Percentiles rank a stretch among this genome's conserved stretches.
These are phyloP conservation scores for Scaptomyza hsui DNA, from an alignment of 1,140 invertebrate species.

Conservation along the genomic window DNA sequence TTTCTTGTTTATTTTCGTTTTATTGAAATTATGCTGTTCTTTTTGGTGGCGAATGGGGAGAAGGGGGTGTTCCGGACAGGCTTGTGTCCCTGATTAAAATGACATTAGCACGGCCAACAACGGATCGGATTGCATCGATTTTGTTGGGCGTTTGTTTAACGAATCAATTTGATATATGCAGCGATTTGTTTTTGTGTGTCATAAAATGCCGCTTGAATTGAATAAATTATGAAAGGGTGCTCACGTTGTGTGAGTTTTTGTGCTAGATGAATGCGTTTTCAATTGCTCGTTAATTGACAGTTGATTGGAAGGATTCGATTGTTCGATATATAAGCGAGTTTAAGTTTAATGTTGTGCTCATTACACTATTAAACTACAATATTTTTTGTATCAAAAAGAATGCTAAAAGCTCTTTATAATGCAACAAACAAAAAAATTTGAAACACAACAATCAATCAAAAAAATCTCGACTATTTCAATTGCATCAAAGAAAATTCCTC, in stretches of 20 bases:
- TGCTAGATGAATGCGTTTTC: slow-evolving; percentile 22
- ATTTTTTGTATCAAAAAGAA: background rate
- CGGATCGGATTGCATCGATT: slow-evolving; percentile 6
- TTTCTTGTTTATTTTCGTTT: slow-evolving; percentile 45
- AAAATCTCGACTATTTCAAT: slow-evolving; percentile 5
- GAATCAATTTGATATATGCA: slow-evolving; percentile 35
- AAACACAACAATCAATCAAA: slow-evolving; percentile 9
- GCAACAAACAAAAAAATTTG: background rate
- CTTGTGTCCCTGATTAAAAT: slow-evolving; percentile 51
- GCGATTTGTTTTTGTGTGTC: slow-evolving; percentile 43
- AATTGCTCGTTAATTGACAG: slow-evolving; percentile 58
- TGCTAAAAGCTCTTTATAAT: background rate
- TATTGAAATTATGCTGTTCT: slow-evolving; percentile 57
- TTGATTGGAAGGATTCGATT: slow-evolving; percentile 35
- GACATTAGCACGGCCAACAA: slow-evolving; percentile 42
- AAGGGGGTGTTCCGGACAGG: background rate
- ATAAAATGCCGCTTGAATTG: slow-evolving; percentile 35
- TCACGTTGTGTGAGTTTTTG: background rate
- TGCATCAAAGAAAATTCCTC: slow-evolving; percentile 16
- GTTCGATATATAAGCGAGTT: slow-evolving; percentile 1
- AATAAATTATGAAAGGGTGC: slow-evolving; percentile 43
- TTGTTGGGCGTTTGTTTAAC: slow-evolving; percentile 8
- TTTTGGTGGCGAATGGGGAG: too few relatives aligned
- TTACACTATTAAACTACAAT: too few relatives aligned
- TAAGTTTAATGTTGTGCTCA: background rate